Evolutionary conservation across 1,140 invertebrate species (phyloP), one percentile per base, ranked within the genome.

Genomic region (Drosophila virilis): DNA sequence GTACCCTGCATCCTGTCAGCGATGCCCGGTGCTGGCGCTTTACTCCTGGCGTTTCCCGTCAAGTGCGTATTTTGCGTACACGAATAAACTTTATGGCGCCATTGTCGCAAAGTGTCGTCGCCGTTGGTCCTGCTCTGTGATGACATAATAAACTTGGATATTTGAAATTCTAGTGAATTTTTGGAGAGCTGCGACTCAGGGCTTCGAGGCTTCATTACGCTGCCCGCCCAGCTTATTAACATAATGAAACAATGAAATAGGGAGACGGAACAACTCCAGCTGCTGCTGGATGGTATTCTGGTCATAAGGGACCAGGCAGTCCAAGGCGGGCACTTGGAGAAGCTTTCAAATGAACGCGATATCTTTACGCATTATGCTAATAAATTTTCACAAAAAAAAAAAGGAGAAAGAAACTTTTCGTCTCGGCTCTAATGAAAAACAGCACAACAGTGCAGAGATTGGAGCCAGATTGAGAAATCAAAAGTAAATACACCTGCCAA

Each of bases 311-410:
- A 68, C 17, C 54, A 52, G 8, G 64, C 74, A 69, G 80, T 43
- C 66, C 22, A 22, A 52, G 60, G 59, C 81, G 58, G 46, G 43
- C 78, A 62, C 62, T 61, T 59, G 78, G 61, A 77, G 78, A 86
- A 85, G 78, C 84, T 85, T 78, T 86, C 82, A 85, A 86, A 85
- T 86, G 77, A 88, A 83, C 76, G 78, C 82, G 74, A 86, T 88
- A 88, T 88, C 80, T 86, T 81, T 88, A 66, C 79, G 80, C 82
- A 88, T 86, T 86, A 86, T 86, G 82, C 82, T 86, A 86, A 86
- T 86, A 86, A 88, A 86, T 86, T 88, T 69, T 61, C 71, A 74
- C 40, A 33, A 64, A 70, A 33, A 46, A 46, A 22, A 51, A 35
- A 9, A 42, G 15, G 8, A 40, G 17, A 10, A 40, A 38, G 43